Percentiles rank a stretch among this genome's conserved stretches.
These are phyloP conservation scores for Xanthia togata DNA, from an alignment of 2,888 invertebrate genomes.

Conservation along the genomic window DNA sequence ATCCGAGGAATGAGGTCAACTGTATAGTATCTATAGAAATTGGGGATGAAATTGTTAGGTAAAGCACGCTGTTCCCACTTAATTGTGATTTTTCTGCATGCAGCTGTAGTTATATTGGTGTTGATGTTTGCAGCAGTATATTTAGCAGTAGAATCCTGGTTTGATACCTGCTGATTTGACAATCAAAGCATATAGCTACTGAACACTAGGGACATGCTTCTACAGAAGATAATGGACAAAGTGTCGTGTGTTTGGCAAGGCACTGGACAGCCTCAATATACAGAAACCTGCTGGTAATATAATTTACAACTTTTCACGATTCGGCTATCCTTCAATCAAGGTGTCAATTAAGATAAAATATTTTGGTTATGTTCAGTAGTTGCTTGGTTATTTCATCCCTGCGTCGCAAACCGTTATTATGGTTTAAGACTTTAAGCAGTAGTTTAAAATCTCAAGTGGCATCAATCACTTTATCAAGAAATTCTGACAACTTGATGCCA, in stretches of 20 bases:
- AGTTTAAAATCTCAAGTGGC: background rate
- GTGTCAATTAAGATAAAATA: constrained; percentile 46
- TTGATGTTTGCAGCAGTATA: background rate
- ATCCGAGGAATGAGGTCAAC: constrained; percentile 46
- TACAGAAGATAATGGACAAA: background rate
- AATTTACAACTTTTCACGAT: constrained; percentile 40
- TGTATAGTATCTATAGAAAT: constrained; percentile 9
- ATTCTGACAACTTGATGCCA: background rate
- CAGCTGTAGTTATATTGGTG: background rate
- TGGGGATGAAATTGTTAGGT: background rate
- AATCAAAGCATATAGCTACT: background rate
- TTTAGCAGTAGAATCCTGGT: background rate
- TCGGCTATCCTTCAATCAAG: constrained; percentile 46
- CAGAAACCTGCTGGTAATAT: constrained; percentile 1
- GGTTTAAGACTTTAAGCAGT: background rate
- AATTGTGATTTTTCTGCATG: constrained; percentile 1
- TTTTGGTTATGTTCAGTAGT: constrained; percentile 30
- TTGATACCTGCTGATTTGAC: background rate
- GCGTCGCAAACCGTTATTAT: constrained; percentile 14
- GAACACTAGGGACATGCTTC: background rate
- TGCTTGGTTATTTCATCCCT: constrained; percentile 10
- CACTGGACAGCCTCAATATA: background rate
- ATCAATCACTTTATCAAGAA: constrained; percentile 4
- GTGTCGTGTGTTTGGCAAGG: background rate
- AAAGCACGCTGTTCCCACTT: background rate